A percentile compares a stretch with the other conserved stretches of the same genome.
Conservation (phyloP, 2,113 vertebrate genomes). For the Ctenomys sociabilis region DNA sequence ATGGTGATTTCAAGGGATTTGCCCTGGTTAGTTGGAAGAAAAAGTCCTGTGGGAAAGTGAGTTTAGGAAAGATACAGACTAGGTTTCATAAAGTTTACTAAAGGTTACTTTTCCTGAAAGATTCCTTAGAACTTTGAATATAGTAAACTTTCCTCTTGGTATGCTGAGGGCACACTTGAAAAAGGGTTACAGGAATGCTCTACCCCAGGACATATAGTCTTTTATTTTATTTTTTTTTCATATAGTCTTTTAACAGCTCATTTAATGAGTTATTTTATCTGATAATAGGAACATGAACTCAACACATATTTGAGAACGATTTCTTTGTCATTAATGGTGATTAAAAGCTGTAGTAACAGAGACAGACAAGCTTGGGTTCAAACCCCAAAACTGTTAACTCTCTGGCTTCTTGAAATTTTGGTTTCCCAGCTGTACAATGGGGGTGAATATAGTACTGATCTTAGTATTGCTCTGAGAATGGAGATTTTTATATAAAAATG, state of each 20-base stretch:
- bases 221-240: no score
- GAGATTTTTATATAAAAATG: background rate
- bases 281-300: slow-evolving; percentile 42
- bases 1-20: background rate
- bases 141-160: background rate
- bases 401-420: background rate
- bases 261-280: slow-evolving; percentile 38
- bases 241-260: slow-evolving; percentile 52
- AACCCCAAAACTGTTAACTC: background rate
- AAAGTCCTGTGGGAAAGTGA: background rate
- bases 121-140: background rate
- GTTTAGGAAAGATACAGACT: background rate
- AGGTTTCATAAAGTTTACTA: background rate
- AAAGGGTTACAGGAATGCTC: background rate
- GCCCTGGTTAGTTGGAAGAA: background rate
- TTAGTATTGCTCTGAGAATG: background rate
- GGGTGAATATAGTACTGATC: background rate
- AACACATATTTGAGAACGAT: background rate
- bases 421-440: background rate
- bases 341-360: background rate
- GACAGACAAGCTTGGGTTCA: background rate
- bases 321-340: slow-evolving; percentile 18
- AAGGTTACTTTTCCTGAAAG: background rate
- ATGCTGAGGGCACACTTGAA: background rate
- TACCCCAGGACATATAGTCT: background rate